A percentile compares a stretch with the other conserved stretches of the same genome.
Conservation (phyloP, 2,797 vertebrate genomes). For the Micropoecilia bifurca region DNA sequence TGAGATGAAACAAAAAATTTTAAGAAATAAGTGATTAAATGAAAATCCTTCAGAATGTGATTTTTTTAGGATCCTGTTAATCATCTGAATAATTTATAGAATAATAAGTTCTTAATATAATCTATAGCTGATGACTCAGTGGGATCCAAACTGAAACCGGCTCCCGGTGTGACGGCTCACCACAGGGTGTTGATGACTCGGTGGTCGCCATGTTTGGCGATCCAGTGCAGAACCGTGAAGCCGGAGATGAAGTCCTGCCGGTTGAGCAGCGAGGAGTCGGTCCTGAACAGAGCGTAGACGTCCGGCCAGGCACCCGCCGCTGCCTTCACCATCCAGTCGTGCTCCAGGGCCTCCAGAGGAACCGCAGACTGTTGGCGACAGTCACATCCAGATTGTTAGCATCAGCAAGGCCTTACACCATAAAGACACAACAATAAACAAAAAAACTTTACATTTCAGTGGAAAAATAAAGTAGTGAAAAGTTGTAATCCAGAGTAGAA, state of each 20-base stretch:
- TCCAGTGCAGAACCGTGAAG: conserved; percentile 93
- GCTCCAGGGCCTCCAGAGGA: conserved; percentile 87
- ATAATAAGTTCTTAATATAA: too few species aligned
- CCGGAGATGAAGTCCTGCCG: conserved; percentile 91
- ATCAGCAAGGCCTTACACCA: not conserved
- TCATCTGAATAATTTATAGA: too few species aligned
- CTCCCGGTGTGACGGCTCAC: conserved; percentile 8
- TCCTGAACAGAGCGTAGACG: conserved; percentile 85
- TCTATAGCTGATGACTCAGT: too few species aligned
- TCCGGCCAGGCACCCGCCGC: conserved; percentile 86
- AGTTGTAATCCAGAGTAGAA: too few species aligned
- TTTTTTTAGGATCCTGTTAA: too few species aligned
- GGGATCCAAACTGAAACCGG: not conserved
- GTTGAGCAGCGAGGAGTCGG: conserved; percentile 86
- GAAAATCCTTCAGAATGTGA: too few species aligned
- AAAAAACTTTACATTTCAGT: not conserved
- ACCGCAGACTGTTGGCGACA: conserved; percentile 60
- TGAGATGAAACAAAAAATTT: too few species aligned
- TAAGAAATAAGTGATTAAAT: too few species aligned
- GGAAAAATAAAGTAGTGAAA: too few species aligned
- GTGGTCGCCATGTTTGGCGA: conserved; percentile 91
- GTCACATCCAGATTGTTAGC: not conserved
- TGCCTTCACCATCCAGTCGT: conserved; percentile 89
- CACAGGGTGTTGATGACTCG: conserved; percentile 88
- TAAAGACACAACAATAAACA: not conserved